Evolutionary conservation across 2,797 vertebrate species (phyloP), one percentile per base, ranked within the genome.

Genomic region (Numenius phaeopus): DNA sequence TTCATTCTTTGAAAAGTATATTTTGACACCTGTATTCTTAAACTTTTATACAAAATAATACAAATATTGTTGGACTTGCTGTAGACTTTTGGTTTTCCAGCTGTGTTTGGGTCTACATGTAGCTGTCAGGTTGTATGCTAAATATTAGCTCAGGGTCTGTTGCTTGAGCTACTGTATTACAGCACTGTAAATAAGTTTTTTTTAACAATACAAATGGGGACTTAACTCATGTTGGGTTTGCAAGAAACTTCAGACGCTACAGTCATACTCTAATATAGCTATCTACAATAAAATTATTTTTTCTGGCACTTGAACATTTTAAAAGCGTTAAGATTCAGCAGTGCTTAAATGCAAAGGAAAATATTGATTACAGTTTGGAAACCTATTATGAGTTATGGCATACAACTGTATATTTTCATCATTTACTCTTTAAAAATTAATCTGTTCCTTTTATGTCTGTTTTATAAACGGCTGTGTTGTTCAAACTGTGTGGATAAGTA

Each of bases 391-490:
- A 92, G 84, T 95, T 94, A 42, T 22, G 29, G 64, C 90, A 46
- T 81, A 54, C n/a, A 76, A 62, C 52, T 97, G 52, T 86, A 30
- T 82, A 67, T 97, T 93, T 95, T 97, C 52, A 90, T 96, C 73
- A 61, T 86, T 80, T 83, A 42, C 70, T 93, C 34, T 95, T 97
- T 94, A 94, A 94, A 97, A 92, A 90, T 94, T 90, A 67, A 95
- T 90, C 55, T 87, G 27, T 79, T 93, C 67, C 47, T 80, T 94
- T 80, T 91, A 78, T 58, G 30, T 61, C 46, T 30, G 15, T 77
- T 76, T 17, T 47, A 58, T 84, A 86, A 90, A 89, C 77, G 50
- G 11, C 47, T 12, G 3, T 3, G 3, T 75, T 67, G 46, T 83
- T 91, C 64, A 90, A 58, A 62, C 59, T 59, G 21, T 61, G 18